Evolutionary conservation across 2,113 vertebrate genomes (phyloP).

Genomic region (Arizona elegans): DNA sequence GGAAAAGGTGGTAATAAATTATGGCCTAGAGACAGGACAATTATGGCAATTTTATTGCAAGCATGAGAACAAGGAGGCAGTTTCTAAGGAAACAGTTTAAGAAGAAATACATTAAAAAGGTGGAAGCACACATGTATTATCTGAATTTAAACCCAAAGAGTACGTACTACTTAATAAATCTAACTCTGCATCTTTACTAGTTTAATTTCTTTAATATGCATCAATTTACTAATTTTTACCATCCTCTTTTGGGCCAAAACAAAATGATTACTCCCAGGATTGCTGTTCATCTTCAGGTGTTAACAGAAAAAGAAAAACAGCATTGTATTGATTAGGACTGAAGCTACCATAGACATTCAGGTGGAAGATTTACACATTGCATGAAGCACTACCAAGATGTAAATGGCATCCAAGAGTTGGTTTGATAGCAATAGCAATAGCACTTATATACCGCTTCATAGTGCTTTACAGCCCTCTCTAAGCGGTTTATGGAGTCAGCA

Average conservation of each 20-base stretch:
- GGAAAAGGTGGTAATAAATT: background rate
- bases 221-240: background rate
- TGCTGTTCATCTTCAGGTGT: background rate
- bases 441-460: too few species aligned
- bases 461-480: too few species aligned
- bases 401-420: background rate
- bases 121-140: background rate
- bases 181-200: background rate
- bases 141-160: background rate
- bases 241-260: background rate
- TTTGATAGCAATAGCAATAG: background rate
- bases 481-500: too few species aligned
- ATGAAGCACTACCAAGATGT: background rate
- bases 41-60: background rate
- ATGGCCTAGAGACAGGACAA: background rate
- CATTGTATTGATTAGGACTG: background rate
- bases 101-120: background rate
- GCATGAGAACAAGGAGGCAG: background rate
- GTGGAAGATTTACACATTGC: background rate
- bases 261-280: background rate
- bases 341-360: background rate
- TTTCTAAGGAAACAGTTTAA: background rate
- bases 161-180: background rate
- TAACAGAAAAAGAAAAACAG: background rate
- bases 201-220: background rate